These are phyloP conservation scores for Proteles cristata DNA, from an alignment of 2,113 vertebrate species.

Conservation along the genomic window DNA sequence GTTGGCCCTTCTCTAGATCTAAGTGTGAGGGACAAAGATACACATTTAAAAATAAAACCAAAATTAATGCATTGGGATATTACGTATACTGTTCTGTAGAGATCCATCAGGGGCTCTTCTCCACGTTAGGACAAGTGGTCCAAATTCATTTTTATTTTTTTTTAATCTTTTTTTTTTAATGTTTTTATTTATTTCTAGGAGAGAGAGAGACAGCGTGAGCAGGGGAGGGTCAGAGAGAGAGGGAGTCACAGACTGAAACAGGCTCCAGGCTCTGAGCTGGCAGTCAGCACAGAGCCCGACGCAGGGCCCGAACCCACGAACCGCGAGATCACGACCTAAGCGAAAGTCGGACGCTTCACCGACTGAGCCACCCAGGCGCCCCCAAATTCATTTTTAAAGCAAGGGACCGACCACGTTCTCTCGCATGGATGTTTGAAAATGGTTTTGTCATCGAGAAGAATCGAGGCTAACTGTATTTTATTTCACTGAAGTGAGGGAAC, in stretches of 20 bases:
- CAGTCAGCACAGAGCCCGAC: too few relatives aligned
- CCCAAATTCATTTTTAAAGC: not conserved
- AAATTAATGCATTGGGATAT: not conserved
- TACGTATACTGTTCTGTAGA: not conserved
- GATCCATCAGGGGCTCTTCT: not conserved
- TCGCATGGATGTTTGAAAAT: not conserved
- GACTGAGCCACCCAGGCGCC: too few relatives aligned
- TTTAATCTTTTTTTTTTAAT: too few relatives aligned
- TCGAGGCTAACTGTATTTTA: not conserved
- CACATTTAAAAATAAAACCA: not conserved
- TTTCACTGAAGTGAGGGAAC: not conserved
- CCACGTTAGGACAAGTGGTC: not conserved
- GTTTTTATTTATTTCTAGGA: too few relatives aligned
- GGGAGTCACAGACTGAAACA: too few relatives aligned
- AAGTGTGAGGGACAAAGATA: not conserved
- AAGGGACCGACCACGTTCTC: not conserved
- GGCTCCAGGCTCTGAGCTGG: too few relatives aligned
- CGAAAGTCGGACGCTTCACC: too few relatives aligned
- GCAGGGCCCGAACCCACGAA: too few relatives aligned
- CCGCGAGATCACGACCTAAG: too few relatives aligned
- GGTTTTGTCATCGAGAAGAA: not conserved
- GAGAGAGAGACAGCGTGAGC: too few relatives aligned
- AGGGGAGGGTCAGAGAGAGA: too few relatives aligned
- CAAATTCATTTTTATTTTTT: not conserved
- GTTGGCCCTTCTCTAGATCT: not conserved